Evolutionary conservation across 2,888 invertebrate genomes (phyloP), one percentile per base, ranked within the genome.

Genomic region (Ditula angustiorana): DNA sequence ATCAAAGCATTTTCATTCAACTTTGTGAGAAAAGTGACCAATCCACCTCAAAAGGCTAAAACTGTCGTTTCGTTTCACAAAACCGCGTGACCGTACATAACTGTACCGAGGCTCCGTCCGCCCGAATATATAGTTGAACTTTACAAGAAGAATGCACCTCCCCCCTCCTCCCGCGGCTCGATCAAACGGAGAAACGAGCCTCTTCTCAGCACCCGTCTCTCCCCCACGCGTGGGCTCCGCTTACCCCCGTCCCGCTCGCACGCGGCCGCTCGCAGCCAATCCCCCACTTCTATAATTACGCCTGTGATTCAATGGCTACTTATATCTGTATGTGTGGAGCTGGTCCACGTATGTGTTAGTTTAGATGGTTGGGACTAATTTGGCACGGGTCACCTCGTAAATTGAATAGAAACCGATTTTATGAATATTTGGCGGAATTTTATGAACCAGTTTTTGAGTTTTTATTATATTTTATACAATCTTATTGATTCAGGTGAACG

Each of bases 271-370:
- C 91, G 86, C 90, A 92, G 90, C 91, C 92, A 91, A 92, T 91
- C 92, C 92, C 92, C 92, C 92, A 91, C 92, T 92, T 92, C 91
- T 92, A 92, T 92, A 92, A 92, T 92, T 92, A 92, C 92, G 90
- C 85, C 88, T 90, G 91, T 92, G 92, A 92, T 92, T 92, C 92
- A 92, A 92, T 92, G 89, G 90, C 92, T 90, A 89, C 91, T 90
- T 91, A 91, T 91, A 90, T 85, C 83, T 91, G 86, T 81, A 80
- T 82, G 82, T 81, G 87, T 86, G 86, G 86, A 86, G 81, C 87
- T 76, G 79, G 81, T 84, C 81, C 87, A 83, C 86, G 85, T 86
- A 86, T 87, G 86, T 83, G 83, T 84, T 83, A 81, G 84, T 83
- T 88, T 87, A 87, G 84, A 87, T 84, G 16, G 35, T 66, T 55